Evolutionary conservation across 2,888 invertebrate genomes (phyloP), one percentile per base, ranked within the genome.

Genomic region (Hypsopygia costalis): DNA sequence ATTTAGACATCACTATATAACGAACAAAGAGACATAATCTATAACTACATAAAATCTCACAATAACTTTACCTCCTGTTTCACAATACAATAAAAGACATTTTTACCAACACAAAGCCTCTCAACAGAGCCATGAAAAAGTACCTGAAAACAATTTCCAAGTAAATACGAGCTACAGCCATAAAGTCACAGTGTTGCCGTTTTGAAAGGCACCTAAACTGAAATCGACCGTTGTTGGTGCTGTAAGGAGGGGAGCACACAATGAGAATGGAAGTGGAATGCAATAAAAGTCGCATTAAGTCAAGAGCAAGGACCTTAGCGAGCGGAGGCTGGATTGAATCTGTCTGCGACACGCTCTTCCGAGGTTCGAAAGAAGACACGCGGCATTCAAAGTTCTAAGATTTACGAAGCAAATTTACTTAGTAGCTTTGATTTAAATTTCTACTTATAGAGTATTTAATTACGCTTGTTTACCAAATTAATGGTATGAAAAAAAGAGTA

Each of bases 201-300:
- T 33, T 41, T 39, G 43, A 40, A 46, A 34, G 27, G 22, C 25
- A 33, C 29, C 31, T 40, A 28, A 55, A 47, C 55, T 67, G 61
- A 72, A 73, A 70, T 63, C 62, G 54, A 60, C 49, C 58, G 59
- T 63, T 61, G 58, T 38, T 37, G 36, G 36, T 50, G 58, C 49
- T 49, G 58, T 47, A 48, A 54, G 54, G 57, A 68, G 62, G 62
- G 72, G 73, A 61, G 60, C 50, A 51, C 67, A 77, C 78, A 81
- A 79, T 72, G 75, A 65, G 55, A 52, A 60, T 74, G 72, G 62
- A 71, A 79, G 70, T 68, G 67, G 69, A 70, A 70, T 60, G 80
- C 61, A 78, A 82, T 82, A 81, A 82, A 82, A 81, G 81, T 81
- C 81, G 69, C 81, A 81, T 82, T 82, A 82, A 80, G 75, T 79